These are phyloP conservation scores for Aegithalos caudatus DNA, from an alignment of 2,113 vertebrate species.

Conservation along the genomic window DNA sequence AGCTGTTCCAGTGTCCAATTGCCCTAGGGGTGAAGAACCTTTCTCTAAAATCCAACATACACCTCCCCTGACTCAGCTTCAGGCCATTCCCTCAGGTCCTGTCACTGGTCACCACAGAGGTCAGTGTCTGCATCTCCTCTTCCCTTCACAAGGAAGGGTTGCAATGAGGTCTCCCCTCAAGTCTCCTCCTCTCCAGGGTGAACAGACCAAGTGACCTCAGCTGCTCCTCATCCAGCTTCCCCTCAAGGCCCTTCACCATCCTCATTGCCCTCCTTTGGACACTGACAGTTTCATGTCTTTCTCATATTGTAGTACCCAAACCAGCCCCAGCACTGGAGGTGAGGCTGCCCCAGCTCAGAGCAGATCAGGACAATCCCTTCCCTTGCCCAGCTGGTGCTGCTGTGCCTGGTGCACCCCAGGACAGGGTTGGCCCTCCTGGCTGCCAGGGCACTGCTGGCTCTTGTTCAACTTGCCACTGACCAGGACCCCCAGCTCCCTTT, in stretches of 20 bases:
- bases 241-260: neutral
- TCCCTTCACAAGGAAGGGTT: no score
- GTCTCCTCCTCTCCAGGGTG: neutral
- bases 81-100: neutral
- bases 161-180: rapidly evolving
- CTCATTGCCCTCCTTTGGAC: rapidly evolving
- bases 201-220: neutral
- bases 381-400: no score
- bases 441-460: neutral
- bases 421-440: neutral
- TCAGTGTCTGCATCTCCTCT: neutral
- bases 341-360: no score
- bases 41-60: neutral
- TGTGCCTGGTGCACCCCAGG: no score
- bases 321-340: no score
- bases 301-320: no score
- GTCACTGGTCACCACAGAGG: neutral
- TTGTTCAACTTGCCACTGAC: rapidly evolving
- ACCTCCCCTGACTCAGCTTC: neutral
- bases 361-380: no score
- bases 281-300: no score
- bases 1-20: rapidly evolving
- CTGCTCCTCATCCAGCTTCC: rapidly evolving
- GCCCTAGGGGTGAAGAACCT: neutral
- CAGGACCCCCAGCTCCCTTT: neutral